Conservation (phyloP, 2,888 invertebrate species). For the Agonopterix arenella region DNA sequence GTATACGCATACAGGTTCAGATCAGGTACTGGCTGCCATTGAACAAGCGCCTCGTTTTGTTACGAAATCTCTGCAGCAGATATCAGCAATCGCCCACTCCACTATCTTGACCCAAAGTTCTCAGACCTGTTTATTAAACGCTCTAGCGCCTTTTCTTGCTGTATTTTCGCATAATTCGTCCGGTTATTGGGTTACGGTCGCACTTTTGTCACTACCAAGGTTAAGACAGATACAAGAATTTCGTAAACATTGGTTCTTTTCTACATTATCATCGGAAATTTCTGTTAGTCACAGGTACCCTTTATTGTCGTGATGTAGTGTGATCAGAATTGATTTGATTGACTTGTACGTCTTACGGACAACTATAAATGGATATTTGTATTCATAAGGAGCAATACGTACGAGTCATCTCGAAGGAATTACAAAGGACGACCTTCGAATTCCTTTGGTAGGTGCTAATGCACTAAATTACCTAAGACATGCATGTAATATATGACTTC, state of each 20-base stretch:
- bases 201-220: neutral
- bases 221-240: no score
- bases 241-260: no score
- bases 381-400: conserved; percentile 18
- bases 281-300: no score
- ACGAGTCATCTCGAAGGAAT: conserved; percentile 9
- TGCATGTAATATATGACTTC: neutral
- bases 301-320: neutral
- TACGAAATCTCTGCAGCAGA: neutral
- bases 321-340: conserved; percentile 14
- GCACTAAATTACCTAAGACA: neutral
- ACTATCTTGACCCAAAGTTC: neutral
- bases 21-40: neutral
- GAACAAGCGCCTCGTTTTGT: neutral
- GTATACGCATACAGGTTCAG: neutral
- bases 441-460: conserved; percentile 12
- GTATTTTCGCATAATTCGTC: neutral
- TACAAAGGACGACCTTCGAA: conserved; percentile 24
- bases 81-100: neutral
- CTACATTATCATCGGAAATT: no score
- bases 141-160: neutral
- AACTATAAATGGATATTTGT: conserved; percentile 22
- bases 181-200: neutral
- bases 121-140: neutral
- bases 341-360: conserved; percentile 12